These are phyloP conservation scores for Drosophila micromelanica DNA, from an alignment of 1,140 invertebrate genomes.

Conservation along the genomic window DNA sequence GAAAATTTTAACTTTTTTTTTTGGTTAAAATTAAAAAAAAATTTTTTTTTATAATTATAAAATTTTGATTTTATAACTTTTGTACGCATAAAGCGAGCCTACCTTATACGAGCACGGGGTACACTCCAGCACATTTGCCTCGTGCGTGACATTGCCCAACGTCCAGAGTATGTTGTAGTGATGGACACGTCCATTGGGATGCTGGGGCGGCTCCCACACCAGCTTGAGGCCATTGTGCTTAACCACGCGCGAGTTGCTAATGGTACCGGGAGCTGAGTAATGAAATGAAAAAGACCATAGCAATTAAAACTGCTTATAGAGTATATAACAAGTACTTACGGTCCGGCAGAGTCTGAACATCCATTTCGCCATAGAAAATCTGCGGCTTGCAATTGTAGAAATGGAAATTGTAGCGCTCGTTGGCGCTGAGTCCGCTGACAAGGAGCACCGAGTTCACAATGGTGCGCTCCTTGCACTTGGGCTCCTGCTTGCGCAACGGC, in stretches of 20 bases:
- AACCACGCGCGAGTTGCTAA: slow-evolving; percentile 63
- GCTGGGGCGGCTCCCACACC: slow-evolving; percentile 72
- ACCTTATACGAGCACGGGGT: slow-evolving; percentile 67
- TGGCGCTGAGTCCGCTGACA: slow-evolving; percentile 64
- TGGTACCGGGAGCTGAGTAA: slow-evolving; percentile 72
- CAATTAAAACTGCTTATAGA: background rate
- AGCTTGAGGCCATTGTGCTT: slow-evolving; percentile 74
- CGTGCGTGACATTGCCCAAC: slow-evolving; percentile 75
- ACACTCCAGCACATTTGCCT: slow-evolving; percentile 71
- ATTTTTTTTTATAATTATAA: too few relatives aligned
- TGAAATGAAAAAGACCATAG: background rate
- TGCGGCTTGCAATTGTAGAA: slow-evolving; percentile 75
- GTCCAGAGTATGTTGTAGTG: slow-evolving; percentile 81
- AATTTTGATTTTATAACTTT: too few relatives aligned
- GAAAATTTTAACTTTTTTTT: too few relatives aligned
- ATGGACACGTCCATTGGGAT: slow-evolving; percentile 74
- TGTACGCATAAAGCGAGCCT: background rate
- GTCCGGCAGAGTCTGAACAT: slow-evolving; percentile 74
- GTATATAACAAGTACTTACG: slow-evolving; percentile 53
- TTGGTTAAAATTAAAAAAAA: too few relatives aligned
- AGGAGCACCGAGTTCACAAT: slow-evolving; percentile 70
- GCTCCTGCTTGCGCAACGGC: slow-evolving; percentile 58
- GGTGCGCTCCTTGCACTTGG: slow-evolving; percentile 65
- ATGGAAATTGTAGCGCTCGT: slow-evolving; percentile 64
- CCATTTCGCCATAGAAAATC: slow-evolving; percentile 76